Conservation (phyloP, 2,113 vertebrate genomes). For the Speoplatyrhinus poulsoni region DNA sequence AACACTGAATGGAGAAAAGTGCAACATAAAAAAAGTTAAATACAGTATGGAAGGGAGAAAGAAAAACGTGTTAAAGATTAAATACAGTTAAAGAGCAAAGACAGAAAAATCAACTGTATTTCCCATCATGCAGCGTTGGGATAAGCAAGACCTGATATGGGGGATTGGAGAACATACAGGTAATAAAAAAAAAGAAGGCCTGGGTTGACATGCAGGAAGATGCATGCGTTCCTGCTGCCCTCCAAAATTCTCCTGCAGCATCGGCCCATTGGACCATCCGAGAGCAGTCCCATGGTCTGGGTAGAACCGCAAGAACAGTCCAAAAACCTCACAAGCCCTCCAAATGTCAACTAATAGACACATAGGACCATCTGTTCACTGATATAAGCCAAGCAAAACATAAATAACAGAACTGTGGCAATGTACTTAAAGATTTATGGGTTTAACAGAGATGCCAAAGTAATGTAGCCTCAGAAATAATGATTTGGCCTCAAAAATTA, state of each 20-base stretch:
- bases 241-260: conserved; percentile 11
- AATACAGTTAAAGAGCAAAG: conserved; percentile 41
- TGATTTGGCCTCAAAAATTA: not conserved
- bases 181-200: not conserved
- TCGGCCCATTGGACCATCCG: conserved; percentile 9
- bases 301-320: conserved; percentile 30
- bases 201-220: not conserved
- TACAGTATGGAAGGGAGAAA: conserved; percentile 26
- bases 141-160: conserved; percentile 46
- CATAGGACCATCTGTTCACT: conserved; percentile 21
- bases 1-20: conserved; percentile 52
- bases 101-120: conserved; percentile 32
- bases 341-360: conserved; percentile 7
- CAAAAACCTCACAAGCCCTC: conserved; percentile 34
- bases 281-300: conserved; percentile 29
- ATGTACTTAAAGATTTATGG: not conserved
- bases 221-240: not conserved
- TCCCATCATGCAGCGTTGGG: conserved; percentile 64
- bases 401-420: conserved; percentile 5
- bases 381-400: conserved; percentile 1
- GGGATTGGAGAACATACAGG: not conserved
- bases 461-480: too few species aligned
- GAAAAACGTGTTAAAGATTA: too few species aligned
- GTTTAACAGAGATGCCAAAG: not conserved
- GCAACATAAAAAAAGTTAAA: conserved; percentile 24